A percentile compares a stretch with the other conserved stretches of the same genome.
These are phyloP conservation scores for Eidolon helvum DNA, from an alignment of 2,113 vertebrate species.

Conservation along the genomic window DNA sequence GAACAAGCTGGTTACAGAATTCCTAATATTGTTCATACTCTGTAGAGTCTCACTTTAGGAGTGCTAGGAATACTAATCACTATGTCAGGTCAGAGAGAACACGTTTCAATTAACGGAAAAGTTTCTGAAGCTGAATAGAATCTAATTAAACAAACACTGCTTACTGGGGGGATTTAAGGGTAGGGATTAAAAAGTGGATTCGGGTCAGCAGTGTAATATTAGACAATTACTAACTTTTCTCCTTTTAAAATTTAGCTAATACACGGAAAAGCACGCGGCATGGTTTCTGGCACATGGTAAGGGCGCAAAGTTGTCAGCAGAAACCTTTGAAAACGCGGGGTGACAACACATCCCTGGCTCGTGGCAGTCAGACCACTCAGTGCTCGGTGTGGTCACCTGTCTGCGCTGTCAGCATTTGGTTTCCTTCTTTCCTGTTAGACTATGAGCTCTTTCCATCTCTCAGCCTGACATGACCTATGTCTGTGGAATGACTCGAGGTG, in stretches of 20 bases:
- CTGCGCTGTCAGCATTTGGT: background rate
- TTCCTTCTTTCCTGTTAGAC: background rate
- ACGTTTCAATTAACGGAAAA: background rate
- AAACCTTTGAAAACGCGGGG: background rate
- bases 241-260: background rate
- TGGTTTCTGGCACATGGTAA: background rate
- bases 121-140: background rate
- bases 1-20: background rate
- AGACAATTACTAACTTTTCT: background rate
- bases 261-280: background rate
- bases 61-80: background rate
- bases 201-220: background rate
- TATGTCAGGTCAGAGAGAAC: background rate
- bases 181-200: background rate
- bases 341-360: background rate
- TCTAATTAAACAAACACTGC: background rate
- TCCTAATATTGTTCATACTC: background rate
- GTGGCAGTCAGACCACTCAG: background rate
- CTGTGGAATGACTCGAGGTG: background rate
- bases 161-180: background rate
- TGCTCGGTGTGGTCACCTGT: background rate
- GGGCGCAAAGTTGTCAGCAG: rapidly evolving
- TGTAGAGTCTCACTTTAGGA: background rate
- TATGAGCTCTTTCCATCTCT: background rate
- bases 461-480: background rate